These are phyloP conservation scores for Oryctes rhinoceros DNA, from an alignment of 1,140 invertebrate species.

Conservation along the genomic window DNA sequence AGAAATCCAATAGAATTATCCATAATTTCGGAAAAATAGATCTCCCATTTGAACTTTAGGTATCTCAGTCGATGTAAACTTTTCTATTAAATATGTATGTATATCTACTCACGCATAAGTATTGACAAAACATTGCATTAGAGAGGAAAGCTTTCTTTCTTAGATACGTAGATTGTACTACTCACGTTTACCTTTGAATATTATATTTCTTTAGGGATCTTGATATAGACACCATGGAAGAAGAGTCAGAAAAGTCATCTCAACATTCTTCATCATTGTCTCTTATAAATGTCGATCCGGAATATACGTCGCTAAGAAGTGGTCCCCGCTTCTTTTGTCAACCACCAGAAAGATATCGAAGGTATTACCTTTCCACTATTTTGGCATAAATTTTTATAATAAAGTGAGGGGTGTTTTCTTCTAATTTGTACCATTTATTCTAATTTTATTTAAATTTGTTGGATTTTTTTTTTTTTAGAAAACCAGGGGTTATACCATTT, in stretches of 20 bases:
- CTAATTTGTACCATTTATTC: too few relatives aligned
- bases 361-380: not conserved
- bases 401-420: too few relatives aligned
- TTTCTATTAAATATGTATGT: not conserved
- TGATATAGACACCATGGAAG: not conserved
- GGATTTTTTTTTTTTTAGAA: slow-evolving; percentile 55
- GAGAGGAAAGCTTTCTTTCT: not conserved
- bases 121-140: not conserved
- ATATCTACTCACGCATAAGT: not conserved
- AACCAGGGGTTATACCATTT: slow-evolving; percentile 63
- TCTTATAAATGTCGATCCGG: not conserved
- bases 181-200: not conserved
- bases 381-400: not conserved
- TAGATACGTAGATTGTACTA: not conserved
- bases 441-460: too few relatives aligned
- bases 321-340: slow-evolving; percentile 19
- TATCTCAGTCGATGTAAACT: too few relatives aligned
- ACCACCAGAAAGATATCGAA: slow-evolving; percentile 36
- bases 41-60: too few relatives aligned
- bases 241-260: not conserved
- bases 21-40: too few relatives aligned
- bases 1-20: too few relatives aligned
- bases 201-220: not conserved
- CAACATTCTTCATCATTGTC: not conserved
- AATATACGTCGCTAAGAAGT: not conserved